phyloP scores from a whole-genome alignment of 2,113 vertebrate genomes.

The Eonycteris spelaea region DNA sequence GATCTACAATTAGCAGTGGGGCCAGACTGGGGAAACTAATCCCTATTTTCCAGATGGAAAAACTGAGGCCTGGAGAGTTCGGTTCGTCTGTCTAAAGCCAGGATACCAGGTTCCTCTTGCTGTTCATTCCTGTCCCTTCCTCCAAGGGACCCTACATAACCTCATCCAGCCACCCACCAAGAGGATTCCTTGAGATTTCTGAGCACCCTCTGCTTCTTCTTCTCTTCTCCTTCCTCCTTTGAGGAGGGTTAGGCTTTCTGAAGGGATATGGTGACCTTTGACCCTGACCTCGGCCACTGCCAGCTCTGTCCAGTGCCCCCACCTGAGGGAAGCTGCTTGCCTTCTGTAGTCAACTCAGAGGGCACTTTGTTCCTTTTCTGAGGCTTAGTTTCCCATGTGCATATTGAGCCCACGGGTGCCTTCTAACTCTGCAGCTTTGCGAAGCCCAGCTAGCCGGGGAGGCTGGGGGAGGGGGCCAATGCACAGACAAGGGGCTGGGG shows the following conservation, averaged over 20 bases:
- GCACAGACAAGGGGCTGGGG: accelerated
- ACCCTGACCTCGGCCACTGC: neutral
- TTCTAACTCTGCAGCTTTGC: neutral
- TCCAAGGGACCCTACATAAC: neutral
- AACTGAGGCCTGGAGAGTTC: neutral
- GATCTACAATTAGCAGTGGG: neutral
- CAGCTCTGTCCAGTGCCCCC: neutral
- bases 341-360: neutral
- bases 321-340: neutral
- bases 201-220: no score
- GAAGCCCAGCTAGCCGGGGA: neutral
- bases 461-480: neutral
- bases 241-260: neutral
- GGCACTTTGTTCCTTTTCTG: neutral
- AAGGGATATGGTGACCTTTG: neutral
- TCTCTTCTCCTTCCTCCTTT: neutral
- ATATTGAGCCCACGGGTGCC: neutral
- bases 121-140: neutral
- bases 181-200: neutral
- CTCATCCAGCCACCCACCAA: accelerated
- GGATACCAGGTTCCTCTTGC: neutral
- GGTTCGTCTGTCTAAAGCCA: neutral
- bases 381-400: conserved; percentile 27
- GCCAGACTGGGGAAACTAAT: neutral
- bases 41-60: neutral